Evolutionary conservation across 2,797 vertebrate species (phyloP), one percentile per base, ranked within the genome.

Genomic region (Muscicapa comitata): DNA sequence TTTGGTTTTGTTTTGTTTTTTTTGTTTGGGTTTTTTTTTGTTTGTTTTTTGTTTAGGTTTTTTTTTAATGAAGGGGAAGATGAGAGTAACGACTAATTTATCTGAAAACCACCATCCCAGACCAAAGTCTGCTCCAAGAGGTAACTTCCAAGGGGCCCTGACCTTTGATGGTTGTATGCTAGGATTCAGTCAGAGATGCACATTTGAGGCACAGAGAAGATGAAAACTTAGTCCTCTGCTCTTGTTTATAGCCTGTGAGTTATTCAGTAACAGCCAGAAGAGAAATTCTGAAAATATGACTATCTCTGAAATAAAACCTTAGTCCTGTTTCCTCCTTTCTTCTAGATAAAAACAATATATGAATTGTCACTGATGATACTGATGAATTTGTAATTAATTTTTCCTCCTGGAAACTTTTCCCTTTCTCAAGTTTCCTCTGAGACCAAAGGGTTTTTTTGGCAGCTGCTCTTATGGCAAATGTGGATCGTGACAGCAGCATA

Each of bases 141-240:
- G 9, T 18, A 63, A 15, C 9, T 62, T 83, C 17, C 29, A 47
- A 80, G 19, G 81, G 7, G 3, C 2, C 10, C 20, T 45, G 11
- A 38, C 8, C 14, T 70, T 68, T 45, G 4, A 8, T 1, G 0
- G 11, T 7, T 82, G 13, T 12, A 18, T 61, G 2, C 26, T 26
- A 68, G 28, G 31, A 65, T 66, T 88, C 59, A 25, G 4, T 40
- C 53, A 47, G 9, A 75, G n/a, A 58, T 21, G 31, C 33, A 47
- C 18, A 13, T 37, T 84, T 2, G 11, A 35, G 42, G 6, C 17
- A 31, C 17, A 53, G 31, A 42, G 19, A 61, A 65, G 29, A 33
- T n/a, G 21, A 57, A 81, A 72, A 78, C 13, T 25, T 50, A 38
- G 42, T 70, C 7, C 6, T 84, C 47, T 61, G 26, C 11, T 19